Evolutionary conservation across 2,888 invertebrate genomes (phyloP).

Genomic region (Congeria kusceri): DNA sequence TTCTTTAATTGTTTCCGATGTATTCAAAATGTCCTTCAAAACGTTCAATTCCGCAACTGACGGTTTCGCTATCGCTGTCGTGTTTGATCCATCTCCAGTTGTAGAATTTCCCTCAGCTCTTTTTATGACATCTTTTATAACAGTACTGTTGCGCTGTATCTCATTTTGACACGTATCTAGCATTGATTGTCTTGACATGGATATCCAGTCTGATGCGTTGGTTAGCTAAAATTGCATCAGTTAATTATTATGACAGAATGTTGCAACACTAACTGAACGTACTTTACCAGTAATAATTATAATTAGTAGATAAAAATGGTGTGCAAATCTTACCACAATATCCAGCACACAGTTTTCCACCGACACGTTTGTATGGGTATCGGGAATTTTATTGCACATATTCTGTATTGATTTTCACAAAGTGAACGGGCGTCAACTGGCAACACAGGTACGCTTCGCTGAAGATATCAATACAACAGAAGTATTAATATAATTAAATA

Average conservation of each 20-base stretch:
- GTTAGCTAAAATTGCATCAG: slow-evolving; percentile 17
- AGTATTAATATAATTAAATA: too few species aligned
- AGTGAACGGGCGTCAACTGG: too few species aligned
- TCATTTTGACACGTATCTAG: slow-evolving; percentile 31
- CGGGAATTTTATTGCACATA: slow-evolving; percentile 17
- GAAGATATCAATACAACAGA: too few species aligned
- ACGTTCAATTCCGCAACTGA: not conserved
- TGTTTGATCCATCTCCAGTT: too few species aligned
- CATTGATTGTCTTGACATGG: slow-evolving; percentile 34
- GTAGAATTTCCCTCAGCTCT: not conserved
- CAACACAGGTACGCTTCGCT: too few species aligned
- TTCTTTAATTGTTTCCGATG: too few species aligned
- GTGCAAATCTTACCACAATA: slow-evolving; percentile 12
- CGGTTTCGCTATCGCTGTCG: too few species aligned
- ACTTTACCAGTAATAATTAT: too few species aligned
- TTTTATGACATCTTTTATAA: slow-evolving; percentile 21
- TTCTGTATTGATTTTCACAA: too few species aligned
- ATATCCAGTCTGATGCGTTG: slow-evolving; percentile 11
- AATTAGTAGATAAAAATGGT: too few species aligned
- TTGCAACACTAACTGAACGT: too few species aligned
- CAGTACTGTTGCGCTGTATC: slow-evolving; percentile 29
- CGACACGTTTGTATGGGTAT: slow-evolving; percentile 33
- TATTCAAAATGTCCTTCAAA: not conserved
- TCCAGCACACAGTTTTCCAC: slow-evolving; percentile 29
- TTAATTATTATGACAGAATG: too few species aligned